Evolutionary conservation across 2,888 invertebrate genomes (phyloP), one percentile per base, ranked within the genome.

Genomic region (Hirtodrosophila histrioides): DNA sequence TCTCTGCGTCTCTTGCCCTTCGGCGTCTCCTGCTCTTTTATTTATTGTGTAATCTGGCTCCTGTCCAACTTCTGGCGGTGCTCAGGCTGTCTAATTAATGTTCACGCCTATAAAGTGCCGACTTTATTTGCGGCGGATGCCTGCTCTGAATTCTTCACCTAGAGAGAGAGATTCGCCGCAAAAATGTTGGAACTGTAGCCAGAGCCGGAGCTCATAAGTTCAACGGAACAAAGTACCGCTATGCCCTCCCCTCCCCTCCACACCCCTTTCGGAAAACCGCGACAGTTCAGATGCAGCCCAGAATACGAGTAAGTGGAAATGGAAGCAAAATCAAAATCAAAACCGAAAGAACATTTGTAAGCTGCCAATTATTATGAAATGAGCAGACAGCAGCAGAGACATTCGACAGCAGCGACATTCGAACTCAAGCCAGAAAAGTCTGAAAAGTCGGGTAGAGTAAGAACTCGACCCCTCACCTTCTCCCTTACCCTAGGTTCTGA

Each of bases 291-390:
- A 45, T 49, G 56, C 60, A 64, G 54, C 58, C 50, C 61, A 48
- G 51, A 68, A 54, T 49, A 37, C 10, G 35, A 37, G 40, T 50
- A 53, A 77, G 49, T 66, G 35, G 63, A 74, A 64, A 65, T 70
- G 50, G 81, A 66, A 66, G 53, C 53, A 46, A 73, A 70, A 85
- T 85, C 53, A 46, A 73, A 70, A 85, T 85, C 80, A 83, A 82
- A 82, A 72, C 72, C 72, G 45, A 82, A 83, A 83, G 78, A 79
- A 82, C 80, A 82, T 82, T 82, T 83, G 83, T 79, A 83, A 82
- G 80, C 83, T 82, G 82, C 86, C 86, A 82, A 82, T 82, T 82
- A 82, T 82, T 82, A 82, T 82, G 82, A 82, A 82, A 80, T 68
- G 65, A 65, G 49, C 45, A 74, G 81, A 74, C 75, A 68, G 64